phyloP scores from a whole-genome alignment of 2,113 vertebrate species.

The Dicaeum eximium region DNA sequence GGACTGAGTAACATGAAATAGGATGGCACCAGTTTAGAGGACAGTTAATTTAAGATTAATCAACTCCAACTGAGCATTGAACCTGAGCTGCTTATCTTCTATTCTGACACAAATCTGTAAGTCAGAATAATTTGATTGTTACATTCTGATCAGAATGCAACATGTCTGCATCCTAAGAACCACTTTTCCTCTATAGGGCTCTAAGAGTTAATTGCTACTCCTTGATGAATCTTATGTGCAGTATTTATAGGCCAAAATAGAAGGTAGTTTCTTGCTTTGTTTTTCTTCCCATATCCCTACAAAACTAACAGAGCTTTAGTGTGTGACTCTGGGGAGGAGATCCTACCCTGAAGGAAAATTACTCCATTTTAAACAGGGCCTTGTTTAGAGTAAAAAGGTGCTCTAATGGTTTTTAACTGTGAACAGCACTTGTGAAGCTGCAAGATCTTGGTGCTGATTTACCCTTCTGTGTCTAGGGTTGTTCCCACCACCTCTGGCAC shows the following conservation, averaged over 20 bases:
- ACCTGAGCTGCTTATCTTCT: background rate
- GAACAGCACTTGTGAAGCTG: background rate
- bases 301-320: background rate
- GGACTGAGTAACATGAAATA: background rate
- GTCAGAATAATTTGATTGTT: background rate
- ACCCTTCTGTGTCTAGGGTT: constrained; percentile 49
- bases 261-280: background rate
- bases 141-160: background rate
- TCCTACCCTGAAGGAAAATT: background rate
- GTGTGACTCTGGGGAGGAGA: background rate
- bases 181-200: background rate
- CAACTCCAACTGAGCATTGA: background rate
- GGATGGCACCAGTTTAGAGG: background rate
- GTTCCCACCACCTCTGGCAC: constrained; percentile 72
- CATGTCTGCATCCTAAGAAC: background rate
- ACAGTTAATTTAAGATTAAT: background rate
- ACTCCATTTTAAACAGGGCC: background rate
- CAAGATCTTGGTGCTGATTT: background rate
- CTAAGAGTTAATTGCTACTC: background rate
- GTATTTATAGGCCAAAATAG: background rate
- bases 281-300: background rate
- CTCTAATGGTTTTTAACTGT: background rate
- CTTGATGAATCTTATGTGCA: background rate
- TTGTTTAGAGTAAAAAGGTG: background rate
- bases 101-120: background rate